phyloP scores from a whole-genome alignment of 92 coral and sea anemone genomes.

The Epizoanthus rinbou region DNA sequence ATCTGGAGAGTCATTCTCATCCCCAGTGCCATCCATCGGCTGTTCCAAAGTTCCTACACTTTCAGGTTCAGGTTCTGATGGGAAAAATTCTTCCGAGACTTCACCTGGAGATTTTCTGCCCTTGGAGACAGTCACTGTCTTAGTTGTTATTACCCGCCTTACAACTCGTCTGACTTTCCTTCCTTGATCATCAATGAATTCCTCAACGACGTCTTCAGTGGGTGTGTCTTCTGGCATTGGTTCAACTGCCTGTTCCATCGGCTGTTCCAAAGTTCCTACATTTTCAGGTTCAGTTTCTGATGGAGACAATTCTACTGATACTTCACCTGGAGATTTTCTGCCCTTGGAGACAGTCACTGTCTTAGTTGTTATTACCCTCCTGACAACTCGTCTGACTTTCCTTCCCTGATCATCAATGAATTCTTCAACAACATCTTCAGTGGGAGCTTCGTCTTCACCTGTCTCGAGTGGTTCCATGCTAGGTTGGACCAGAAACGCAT shows the following conservation, averaged over 20 bases:
- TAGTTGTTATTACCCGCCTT: constrained; percentile 33
- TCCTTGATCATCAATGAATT: constrained; percentile 70
- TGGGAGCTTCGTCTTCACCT: neutral
- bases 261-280: no score
- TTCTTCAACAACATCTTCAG: no score
- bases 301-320: no score
- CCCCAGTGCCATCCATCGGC: no score
- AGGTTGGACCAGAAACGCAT: neutral
- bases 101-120: neutral
- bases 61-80: no score
- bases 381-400: constrained; percentile 46
- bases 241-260: no score
- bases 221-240: neutral
- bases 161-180: constrained; percentile 48
- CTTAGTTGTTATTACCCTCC: constrained; percentile 40
- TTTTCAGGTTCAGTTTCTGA: no score
- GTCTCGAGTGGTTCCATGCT: constrained; percentile 1
- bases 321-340: no score
- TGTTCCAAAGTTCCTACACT: no score
- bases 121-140: constrained; percentile 31
- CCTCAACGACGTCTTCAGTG: constrained; percentile 63
- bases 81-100: no score
- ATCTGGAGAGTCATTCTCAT: no score
- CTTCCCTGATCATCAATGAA: constrained; percentile 27
- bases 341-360: constrained; percentile 38